phyloP scores from a whole-genome alignment of 2,797 vertebrate species.

The Catostomus latipinnis region DNA sequence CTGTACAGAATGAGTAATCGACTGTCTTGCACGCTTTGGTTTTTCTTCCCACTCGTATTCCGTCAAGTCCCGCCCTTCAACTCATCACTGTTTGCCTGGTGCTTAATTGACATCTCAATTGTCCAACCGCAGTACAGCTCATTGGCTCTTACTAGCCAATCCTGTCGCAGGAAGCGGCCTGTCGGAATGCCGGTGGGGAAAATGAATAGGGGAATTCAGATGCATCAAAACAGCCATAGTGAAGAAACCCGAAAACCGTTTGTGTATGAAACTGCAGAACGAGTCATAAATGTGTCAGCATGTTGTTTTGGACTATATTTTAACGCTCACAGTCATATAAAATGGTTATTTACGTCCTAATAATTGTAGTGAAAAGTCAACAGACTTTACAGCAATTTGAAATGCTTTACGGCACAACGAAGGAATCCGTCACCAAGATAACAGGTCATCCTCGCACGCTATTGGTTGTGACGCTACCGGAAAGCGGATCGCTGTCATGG shows the following conservation, averaged over 20 bases:
- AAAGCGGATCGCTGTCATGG: slow-evolving; percentile 63
- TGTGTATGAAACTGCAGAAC: neutral
- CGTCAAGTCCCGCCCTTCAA: slow-evolving; percentile 20
- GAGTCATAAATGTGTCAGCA: neutral
- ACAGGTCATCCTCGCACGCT: slow-evolving; percentile 24
- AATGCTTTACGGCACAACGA: slow-evolving; percentile 43
- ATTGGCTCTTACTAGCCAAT: neutral
- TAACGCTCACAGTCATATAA: no score
- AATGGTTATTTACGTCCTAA: no score
- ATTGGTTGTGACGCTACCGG: slow-evolving; percentile 71
- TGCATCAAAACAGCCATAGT: no score
- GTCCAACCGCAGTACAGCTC: slow-evolving; percentile 13
- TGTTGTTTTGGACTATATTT: no score
- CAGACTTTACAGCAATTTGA: slow-evolving; percentile 54
- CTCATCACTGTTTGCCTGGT: neutral
- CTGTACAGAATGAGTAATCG: slow-evolving; percentile 66
- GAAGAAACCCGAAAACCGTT: neutral
- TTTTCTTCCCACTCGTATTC: slow-evolving; percentile 26
- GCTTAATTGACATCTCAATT: slow-evolving; percentile 1
- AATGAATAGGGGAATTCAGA: no score
- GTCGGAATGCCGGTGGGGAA: neutral
- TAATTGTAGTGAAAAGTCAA: slow-evolving; percentile 13
- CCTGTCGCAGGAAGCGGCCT: neutral
- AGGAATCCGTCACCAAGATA: slow-evolving; percentile 64
- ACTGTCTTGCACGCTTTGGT: slow-evolving; percentile 39